These are phyloP conservation scores for Xylophagus ater DNA, from an alignment of 2,888 invertebrate genomes.

Conservation along the genomic window DNA sequence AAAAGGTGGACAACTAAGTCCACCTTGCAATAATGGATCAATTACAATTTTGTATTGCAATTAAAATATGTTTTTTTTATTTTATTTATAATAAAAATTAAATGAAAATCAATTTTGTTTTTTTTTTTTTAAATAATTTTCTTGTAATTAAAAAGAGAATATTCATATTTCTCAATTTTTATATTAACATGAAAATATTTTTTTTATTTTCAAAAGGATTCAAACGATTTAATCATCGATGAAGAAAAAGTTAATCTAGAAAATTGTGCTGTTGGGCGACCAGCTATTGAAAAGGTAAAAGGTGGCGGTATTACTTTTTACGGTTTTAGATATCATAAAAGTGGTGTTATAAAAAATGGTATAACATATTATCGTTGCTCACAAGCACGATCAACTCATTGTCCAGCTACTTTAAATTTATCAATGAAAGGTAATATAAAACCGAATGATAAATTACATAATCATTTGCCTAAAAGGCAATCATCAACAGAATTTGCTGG, in stretches of 20 bases:
- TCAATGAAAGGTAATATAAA: slow-evolving; percentile 5
- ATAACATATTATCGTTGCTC: slow-evolving; percentile 16
- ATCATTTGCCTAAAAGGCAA: slow-evolving; percentile 14
- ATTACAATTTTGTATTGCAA: no score
- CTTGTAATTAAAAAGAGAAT: no score
- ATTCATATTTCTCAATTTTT: no score
- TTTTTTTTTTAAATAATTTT: no score
- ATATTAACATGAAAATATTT: neutral
- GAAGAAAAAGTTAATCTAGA: neutral
- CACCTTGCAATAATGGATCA: no score
- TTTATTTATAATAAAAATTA: no score
- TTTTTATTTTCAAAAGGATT: neutral
- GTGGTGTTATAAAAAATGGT: slow-evolving; percentile 17
- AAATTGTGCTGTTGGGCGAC: neutral
- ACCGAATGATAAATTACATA: slow-evolving; percentile 13
- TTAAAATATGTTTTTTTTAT: no score
- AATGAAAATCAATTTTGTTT: no score
- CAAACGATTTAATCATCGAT: neutral
- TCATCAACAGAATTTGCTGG: slow-evolving; percentile 7
- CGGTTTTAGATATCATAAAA: slow-evolving; percentile 15
- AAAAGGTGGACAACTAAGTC: no score
- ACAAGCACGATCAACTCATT: slow-evolving; percentile 9
- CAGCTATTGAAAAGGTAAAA: slow-evolving; percentile 4
- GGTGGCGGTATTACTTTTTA: slow-evolving; percentile 10
- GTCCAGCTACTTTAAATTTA: slow-evolving; percentile 14